Base-by-base conservation (phyloP, 2,113 vertebrate genomes). In the Atractosteus spatula region DNA sequence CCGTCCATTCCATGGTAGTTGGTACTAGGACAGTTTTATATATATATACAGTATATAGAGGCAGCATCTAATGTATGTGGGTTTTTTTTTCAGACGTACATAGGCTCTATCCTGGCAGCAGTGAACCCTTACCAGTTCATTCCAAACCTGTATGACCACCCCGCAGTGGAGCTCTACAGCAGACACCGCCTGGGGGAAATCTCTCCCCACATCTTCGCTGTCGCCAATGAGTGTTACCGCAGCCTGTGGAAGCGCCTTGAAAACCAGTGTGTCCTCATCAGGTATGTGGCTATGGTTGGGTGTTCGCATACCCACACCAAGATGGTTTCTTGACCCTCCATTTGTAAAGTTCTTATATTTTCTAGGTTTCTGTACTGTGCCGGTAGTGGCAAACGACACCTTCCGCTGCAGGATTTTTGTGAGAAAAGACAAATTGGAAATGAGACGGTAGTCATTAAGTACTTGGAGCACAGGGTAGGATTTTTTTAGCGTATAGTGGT, bases 251-350 rank as follows among this genome's bases (percentile, higher is more conserved):
- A 93, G 79, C 92, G 93, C 73, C 91, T 86, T 0, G 94, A 96
- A 84, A 97, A 90, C 92, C 97, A 99, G 80, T 99, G 97, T n/a
- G 91, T 99, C 81, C 96, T 99, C 71, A 99, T 99, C 93, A 99
- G 97, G 97, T 99, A 74, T 78, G 77, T 4, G 11, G 3, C 17
- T 10, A 11, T 61, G 54, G 54, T 29, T 29, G 29, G 29, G 29
- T 2, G 29, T 29, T 29, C 29, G 29, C 29, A 29, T 29, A 29
- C 2, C 29, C 29, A 29, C 29, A 29, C 29, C 1, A 29, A 29
- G 29, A 29, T 29, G 29, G 29, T 29, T 29, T 29, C 29, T 29
- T 29, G 29, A 29, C 29, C 29, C 29, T 29, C 29, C 29, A 29
- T 29, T 29, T 29, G 29, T 29, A 29, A 29, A 29, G 29, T 29